Evolutionary conservation across 2,113 vertebrate genomes (phyloP).

Genomic region (Podarcis muralis): DNA sequence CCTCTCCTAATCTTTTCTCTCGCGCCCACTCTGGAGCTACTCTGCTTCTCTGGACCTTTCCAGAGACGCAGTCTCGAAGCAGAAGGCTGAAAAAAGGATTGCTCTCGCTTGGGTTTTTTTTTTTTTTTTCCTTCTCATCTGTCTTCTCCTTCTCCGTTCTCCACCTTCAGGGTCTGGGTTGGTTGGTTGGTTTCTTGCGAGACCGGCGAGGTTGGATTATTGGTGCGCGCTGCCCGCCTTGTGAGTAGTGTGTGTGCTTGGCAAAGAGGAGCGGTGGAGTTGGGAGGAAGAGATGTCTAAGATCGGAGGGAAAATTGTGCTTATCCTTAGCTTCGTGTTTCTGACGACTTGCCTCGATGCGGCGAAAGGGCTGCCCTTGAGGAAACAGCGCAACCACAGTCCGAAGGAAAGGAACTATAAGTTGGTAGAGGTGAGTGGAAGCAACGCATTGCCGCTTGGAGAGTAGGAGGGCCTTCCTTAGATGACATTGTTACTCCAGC

Average conservation of each 20-base stretch:
- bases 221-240: conserved; percentile 8
- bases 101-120: not conserved
- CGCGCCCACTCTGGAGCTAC: not conserved
- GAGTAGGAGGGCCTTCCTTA: not conserved
- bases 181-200: not conserved
- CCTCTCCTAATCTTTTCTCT: not conserved
- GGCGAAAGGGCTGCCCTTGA: conserved; percentile 77
- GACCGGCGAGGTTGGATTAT: not conserved
- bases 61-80: not conserved
- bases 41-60: not conserved
- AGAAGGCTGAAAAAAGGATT: conserved; percentile 3
- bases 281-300: conserved; percentile 72
- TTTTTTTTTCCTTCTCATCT: too few species aligned
- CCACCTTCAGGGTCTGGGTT: not conserved
- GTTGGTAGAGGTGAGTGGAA: conserved; percentile 72
- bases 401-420: conserved; percentile 66
- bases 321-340: conserved; percentile 71
- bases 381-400: conserved; percentile 62
- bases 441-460: not conserved
- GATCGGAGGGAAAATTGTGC: conserved; percentile 63
- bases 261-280: not conserved
- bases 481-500: not conserved
- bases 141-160: not conserved
- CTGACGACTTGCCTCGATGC: conserved; percentile 69
- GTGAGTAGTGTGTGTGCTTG: conserved; percentile 10